phyloP scores from a whole-genome alignment of 1,140 invertebrate genomes.

The Habropoda laboriosa region DNA sequence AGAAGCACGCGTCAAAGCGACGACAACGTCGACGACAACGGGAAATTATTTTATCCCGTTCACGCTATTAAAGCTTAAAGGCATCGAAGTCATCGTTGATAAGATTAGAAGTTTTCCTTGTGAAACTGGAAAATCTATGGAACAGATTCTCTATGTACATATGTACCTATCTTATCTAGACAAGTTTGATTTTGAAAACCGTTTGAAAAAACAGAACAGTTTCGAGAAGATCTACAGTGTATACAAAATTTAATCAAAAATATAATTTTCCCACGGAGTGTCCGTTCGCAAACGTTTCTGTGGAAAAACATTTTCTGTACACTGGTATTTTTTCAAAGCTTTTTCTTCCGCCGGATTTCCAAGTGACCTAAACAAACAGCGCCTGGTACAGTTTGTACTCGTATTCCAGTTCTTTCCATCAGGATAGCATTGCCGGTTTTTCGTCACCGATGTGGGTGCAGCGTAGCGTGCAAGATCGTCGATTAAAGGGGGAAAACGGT shows the following conservation, averaged over 20 bases:
- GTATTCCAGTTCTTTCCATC: neutral
- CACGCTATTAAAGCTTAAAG: neutral
- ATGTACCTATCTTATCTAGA: too few relatives aligned
- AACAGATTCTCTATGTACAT: too few relatives aligned
- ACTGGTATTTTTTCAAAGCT: slow-evolving; percentile 17
- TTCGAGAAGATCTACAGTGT: too few relatives aligned
- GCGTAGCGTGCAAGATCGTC: neutral
- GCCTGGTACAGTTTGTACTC: neutral
- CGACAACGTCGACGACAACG: neutral
- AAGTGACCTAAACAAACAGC: slow-evolving; percentile 38
- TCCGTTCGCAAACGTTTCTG: slow-evolving; percentile 1
- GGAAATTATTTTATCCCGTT: slow-evolving; percentile 15
- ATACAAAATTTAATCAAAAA: slow-evolving; percentile 40
- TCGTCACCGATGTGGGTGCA: too few relatives aligned
- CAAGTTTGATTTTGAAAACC: neutral
- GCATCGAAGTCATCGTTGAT: neutral
- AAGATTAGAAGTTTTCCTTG: neutral
- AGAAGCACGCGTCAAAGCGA: slow-evolving; percentile 3
- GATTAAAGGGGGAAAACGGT: too few relatives aligned
- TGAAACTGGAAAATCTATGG: neutral
- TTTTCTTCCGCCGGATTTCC: slow-evolving; percentile 1
- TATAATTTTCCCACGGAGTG: slow-evolving; percentile 19
- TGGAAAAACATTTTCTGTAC: too few relatives aligned
- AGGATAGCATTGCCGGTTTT: neutral
- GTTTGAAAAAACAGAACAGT: slow-evolving; percentile 20